Evolutionary conservation across 1,140 invertebrate species (phyloP).

Genomic region (Kradibia gibbosae): DNA sequence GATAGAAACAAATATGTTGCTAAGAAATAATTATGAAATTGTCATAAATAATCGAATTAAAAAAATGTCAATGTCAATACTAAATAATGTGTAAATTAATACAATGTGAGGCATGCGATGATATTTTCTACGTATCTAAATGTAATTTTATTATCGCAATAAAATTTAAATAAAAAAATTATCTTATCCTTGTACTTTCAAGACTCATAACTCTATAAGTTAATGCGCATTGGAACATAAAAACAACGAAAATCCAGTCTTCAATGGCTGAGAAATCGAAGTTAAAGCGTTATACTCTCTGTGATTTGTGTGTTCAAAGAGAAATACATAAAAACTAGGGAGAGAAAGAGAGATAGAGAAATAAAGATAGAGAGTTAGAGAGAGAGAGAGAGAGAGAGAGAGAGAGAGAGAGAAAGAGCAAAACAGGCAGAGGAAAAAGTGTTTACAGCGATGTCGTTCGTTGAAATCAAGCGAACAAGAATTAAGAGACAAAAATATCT

Average conservation of each 20-base stretch:
- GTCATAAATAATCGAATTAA: not conserved
- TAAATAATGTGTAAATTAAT: slow-evolving; percentile 18
- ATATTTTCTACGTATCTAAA: slow-evolving; percentile 32
- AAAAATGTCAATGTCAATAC: slow-evolving; percentile 23
- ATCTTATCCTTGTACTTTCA: slow-evolving; percentile 25
- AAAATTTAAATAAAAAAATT: slow-evolving; percentile 34
- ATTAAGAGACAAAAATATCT: slow-evolving; percentile 50
- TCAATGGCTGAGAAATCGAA: slow-evolving; percentile 21
- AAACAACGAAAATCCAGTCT: slow-evolving; percentile 1
- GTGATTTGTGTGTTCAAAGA: slow-evolving; percentile 46
- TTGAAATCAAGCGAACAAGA: slow-evolving; percentile 18
- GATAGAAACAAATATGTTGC: too few species aligned
- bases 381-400: too few species aligned
- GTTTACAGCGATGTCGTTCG: slow-evolving; percentile 8
- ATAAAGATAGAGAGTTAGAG: too few species aligned
- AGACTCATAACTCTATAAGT: slow-evolving; percentile 34
- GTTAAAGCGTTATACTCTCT: not conserved
- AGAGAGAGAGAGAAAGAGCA: not conserved
- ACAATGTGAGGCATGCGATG: slow-evolving; percentile 19
- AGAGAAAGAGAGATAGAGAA: not conserved
- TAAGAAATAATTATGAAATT: not conserved
- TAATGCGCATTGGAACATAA: slow-evolving; percentile 32
- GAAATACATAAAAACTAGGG: slow-evolving; percentile 15
- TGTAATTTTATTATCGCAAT: slow-evolving; percentile 42
- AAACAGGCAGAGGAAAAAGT: not conserved